Base-by-base conservation (phyloP, 2,113 vertebrate genomes). In the Phyllostomus discolor region DNA sequence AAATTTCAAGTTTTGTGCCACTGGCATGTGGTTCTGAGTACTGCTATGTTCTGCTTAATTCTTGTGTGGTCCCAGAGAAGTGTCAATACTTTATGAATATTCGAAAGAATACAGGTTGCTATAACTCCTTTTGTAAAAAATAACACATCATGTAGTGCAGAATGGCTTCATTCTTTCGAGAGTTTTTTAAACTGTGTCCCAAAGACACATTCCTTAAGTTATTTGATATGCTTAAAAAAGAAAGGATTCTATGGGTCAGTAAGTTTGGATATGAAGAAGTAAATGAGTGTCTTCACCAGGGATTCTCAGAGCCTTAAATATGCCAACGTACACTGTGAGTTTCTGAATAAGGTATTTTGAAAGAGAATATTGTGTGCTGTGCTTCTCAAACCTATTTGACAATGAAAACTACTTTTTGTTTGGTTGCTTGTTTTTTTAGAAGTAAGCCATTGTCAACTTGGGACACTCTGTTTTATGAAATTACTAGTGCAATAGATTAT, bases 181-280 rank as follows among this genome's bases (percentile, higher is more conserved):
- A 75, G 2, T 73, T 93, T 93, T 48, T 28, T n/a, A 96, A 88
- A 31, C 28, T 92, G 19, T 82, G 26, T 88, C 92, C 46, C 26
- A 84, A 95, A 52, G 90, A 66, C 28, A 94, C 64, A 28, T 93
- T 93, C 43, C 66, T 43, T 75, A 88, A 91, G 66, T 81, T 94
- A 83, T 48, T 69, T 41, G 38, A 81, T 43, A 88, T 50, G 76
- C 35, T 95, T 2, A n/a, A 35, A 88, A 41, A 35, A 84, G 80
- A 88, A 64, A 70, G 31, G 5, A 84, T 62, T 91, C 1, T 62
- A 0, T 28, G 8, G 4, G 43, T 79, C n/a, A 66, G 3, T 46
- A 92, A 38, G 3, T 24, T 89, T 95, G 43, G 19, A 69, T 82
- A 69, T 66, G 38, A 89, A 88, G 52, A 92, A 91, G 93, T 79